phyloP scores from a whole-genome alignment of 2,888 invertebrate genomes.

The Drosophila rellima region DNA sequence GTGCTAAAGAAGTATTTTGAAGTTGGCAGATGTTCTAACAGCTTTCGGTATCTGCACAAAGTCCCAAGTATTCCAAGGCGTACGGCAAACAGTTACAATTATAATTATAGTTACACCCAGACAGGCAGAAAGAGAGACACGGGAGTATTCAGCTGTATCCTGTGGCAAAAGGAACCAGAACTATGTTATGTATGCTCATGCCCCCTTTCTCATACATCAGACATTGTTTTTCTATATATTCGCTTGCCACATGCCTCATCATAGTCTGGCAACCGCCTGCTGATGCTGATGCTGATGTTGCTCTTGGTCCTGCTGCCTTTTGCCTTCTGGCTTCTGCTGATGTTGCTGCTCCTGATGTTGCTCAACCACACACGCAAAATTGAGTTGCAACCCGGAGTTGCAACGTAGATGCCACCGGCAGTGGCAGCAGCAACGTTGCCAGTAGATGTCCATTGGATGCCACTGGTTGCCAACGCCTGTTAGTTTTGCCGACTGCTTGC shows the following conservation, averaged over 20 bases:
- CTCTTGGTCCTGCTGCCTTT: conserved; percentile 38
- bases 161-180: conserved; percentile 1
- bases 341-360: conserved; percentile 28
- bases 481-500: conserved; percentile 66
- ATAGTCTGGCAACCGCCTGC: conserved; percentile 28
- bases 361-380: conserved; percentile 52
- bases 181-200: neutral
- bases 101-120: conserved; percentile 19
- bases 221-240: conserved; percentile 52
- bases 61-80: conserved; percentile 18
- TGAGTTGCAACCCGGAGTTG: conserved; percentile 38
- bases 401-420: conserved; percentile 32
- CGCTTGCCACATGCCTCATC: conserved; percentile 41
- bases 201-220: conserved; percentile 14
- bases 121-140: neutral
- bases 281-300: neutral
- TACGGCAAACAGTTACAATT: conserved; percentile 38
- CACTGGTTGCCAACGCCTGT: conserved; percentile 56
- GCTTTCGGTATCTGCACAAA: conserved; percentile 14
- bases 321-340: conserved; percentile 19
- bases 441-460: conserved; percentile 44
- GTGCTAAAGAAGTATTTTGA: neutral
- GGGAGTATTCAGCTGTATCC: conserved; percentile 1
- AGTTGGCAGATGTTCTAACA: conserved; percentile 12
- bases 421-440: conserved; percentile 17